These are phyloP conservation scores for Azemiops feae DNA, from an alignment of 2,113 vertebrate genomes.

Conservation along the genomic window DNA sequence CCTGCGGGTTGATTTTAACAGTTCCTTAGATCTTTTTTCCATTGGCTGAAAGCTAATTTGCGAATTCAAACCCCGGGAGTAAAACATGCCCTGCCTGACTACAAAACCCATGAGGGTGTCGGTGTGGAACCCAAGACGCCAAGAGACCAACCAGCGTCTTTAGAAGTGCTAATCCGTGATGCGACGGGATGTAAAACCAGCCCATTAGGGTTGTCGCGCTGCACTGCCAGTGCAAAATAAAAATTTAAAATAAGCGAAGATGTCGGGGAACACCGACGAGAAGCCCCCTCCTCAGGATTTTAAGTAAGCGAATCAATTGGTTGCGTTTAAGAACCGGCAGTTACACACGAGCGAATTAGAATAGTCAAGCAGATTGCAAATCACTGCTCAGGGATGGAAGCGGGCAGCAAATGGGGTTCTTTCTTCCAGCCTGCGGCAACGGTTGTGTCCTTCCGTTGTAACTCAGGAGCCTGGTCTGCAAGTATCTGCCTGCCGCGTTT, in stretches of 20 bases:
- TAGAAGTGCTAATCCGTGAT: not conserved
- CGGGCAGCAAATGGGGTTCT: not conserved
- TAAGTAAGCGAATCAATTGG: not conserved
- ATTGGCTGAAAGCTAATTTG: not conserved
- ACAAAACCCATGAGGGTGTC: not conserved
- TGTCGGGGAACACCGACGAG: not conserved
- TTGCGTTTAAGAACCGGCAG: not conserved
- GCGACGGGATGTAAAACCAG: not conserved
- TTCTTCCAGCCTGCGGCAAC: not conserved
- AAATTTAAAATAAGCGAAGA: not conserved
- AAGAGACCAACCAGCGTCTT: not conserved
- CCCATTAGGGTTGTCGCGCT: not conserved
- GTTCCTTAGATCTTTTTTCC: not conserved
- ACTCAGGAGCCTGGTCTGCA: not conserved
- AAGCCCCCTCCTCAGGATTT: not conserved
- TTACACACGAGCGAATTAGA: no score
- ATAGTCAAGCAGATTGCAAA: not conserved
- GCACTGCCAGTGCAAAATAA: not conserved
- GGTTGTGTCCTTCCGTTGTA: not conserved
- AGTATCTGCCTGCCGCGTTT: not conserved
- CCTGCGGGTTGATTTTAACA: not conserved
- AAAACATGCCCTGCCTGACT: not conserved
- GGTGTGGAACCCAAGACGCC: not conserved
- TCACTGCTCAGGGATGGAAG: not conserved
- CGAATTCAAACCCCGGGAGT: not conserved